Evolutionary conservation across 1,140 invertebrate genomes (phyloP), one percentile per base, ranked within the genome.

Genomic region (Philopotamus ludificatus): DNA sequence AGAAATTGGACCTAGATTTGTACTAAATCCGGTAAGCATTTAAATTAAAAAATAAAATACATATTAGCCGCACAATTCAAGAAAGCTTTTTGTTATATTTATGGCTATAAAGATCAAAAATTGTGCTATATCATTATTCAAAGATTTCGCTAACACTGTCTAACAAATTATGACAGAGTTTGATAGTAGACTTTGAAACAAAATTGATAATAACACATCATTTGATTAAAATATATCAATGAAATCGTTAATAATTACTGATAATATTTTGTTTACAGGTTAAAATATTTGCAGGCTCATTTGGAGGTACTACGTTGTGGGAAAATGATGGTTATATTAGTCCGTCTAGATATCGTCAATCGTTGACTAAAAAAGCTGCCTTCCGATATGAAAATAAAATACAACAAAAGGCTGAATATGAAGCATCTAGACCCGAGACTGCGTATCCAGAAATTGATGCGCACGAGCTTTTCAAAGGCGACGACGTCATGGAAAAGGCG

Each of bases 1-100:
- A 28, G 98, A 99, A 88, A 95, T 99, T 73, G 97, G 95, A 42
- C 97, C 95, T 7, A 83, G 97, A 80, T 97, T 99, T 85, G 92
- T 96, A 0, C 81, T 99, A 70, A 97, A 99, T 82, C 94, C 95
- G 3, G 93, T 98, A 71, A 90, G 90, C 76, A 86, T 92, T 34
- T 34, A 34, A 47, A 20, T 15, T 47, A 15, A 47, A 47, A 44
- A 44, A 44, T 44, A 15, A 12, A 44, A 44, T 3, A 3, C 42
- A 44, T 39, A n/a, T 39, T n/a, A 44, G 20, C n/a, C 3, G 2
- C 20, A 44, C 12, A 39, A 44, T 44, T 44, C n/a, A 15, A 12
- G 42, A 44, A 44, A 44, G 3, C n/a, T n/a, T 39, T n/a, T 8
- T 8, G n/a, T 39, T 12, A 15, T 44, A 15, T 44, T 44, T 2